A percentile compares a stretch with the other conserved stretches of the same genome.
phyloP scores from a whole-genome alignment of 2,113 vertebrate species.

The Sardina pilchardus region DNA sequence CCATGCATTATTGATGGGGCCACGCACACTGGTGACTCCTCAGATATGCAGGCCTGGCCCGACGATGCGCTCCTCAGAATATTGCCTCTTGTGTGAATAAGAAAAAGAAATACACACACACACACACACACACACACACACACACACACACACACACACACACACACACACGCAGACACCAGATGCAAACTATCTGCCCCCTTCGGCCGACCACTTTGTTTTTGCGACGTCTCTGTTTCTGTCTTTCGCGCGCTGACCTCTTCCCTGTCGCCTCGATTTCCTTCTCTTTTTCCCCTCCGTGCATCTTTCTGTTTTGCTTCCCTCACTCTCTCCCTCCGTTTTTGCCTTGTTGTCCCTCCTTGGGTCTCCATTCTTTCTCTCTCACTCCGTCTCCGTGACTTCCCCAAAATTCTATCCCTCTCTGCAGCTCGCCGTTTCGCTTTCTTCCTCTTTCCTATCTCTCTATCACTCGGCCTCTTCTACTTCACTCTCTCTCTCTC shows the following conservation, averaged over 20 bases:
- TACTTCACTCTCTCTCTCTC: conserved; percentile 24
- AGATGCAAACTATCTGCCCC: conserved; percentile 48
- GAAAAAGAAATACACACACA: conserved; percentile 27
- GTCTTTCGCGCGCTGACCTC: conserved; percentile 35
- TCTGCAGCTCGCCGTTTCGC: conserved; percentile 7
- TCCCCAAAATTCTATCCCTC: background rate
- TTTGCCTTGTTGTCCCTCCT: conserved; percentile 31
- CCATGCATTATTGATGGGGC: conserved; percentile 98
- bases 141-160: conserved; percentile 45
- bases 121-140: conserved; percentile 30
- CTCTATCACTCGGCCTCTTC: conserved; percentile 30
- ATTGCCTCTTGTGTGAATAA: conserved; percentile 76
- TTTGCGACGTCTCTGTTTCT: conserved; percentile 43
- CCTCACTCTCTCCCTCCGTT: conserved; percentile 40
- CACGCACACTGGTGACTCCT: conserved; percentile 79
- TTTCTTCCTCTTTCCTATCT: conserved; percentile 40
- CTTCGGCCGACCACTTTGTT: conserved; percentile 42
- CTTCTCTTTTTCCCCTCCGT: conserved; percentile 14
- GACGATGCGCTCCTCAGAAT: conserved; percentile 87
- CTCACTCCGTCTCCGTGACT: conserved; percentile 46
- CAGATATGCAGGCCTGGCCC: conserved; percentile 93
- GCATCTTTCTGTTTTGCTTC: conserved; percentile 69
- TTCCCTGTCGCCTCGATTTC: conserved; percentile 16
- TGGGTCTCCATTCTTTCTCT: conserved; percentile 25
- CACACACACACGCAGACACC: conserved; percentile 46